Conservation (phyloP, 2,888 invertebrate genomes). For the Hyles lineata region DNA sequence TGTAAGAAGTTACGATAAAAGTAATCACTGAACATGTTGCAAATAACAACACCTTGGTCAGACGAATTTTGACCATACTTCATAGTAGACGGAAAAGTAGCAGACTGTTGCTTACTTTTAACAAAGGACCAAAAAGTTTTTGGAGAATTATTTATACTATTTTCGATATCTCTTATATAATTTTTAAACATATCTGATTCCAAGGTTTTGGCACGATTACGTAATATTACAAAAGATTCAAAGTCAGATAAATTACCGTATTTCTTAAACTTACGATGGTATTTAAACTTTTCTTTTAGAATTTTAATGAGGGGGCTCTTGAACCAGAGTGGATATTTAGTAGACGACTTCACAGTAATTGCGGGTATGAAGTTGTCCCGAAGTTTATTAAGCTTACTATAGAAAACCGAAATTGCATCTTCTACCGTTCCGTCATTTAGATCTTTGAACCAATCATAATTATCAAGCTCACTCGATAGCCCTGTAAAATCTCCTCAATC, state of each 20-base stretch:
- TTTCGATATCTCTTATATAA: slow-evolving; percentile 7
- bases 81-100: neutral
- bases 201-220: neutral
- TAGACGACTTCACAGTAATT: neutral
- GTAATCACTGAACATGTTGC: neutral
- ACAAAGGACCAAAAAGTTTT: slow-evolving; percentile 4
- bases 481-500: no score
- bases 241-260: slow-evolving; percentile 13
- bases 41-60: neutral
- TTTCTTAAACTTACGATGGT: neutral
- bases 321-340: slow-evolving; percentile 1
- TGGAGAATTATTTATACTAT: neutral
- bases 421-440: neutral
- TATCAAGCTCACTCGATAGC: no score
- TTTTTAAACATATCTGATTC: neutral
- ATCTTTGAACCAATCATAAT: no score
- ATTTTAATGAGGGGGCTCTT: slow-evolving; percentile 6
- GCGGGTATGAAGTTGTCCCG: neutral
- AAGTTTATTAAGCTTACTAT: neutral
- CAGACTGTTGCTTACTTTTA: neutral
- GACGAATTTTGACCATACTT: neutral
- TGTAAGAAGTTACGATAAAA: neutral
- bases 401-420: neutral
- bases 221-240: neutral
- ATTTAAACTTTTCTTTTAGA: slow-evolving; percentile 22